phyloP scores from a whole-genome alignment of 2,888 invertebrate species.

The Diploptera punctata region DNA sequence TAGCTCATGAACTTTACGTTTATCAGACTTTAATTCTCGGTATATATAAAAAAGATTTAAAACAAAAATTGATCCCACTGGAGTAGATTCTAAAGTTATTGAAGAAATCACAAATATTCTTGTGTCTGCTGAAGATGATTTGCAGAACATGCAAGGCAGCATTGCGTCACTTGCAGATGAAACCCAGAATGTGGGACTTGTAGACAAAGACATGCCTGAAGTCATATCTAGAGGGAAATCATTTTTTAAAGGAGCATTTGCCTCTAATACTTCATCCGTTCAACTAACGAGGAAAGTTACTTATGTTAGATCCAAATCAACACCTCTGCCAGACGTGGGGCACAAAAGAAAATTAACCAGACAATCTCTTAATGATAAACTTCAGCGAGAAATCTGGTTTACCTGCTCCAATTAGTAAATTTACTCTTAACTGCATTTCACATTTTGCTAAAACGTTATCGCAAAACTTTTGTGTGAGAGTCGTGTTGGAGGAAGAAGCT shows the following conservation, averaged over 20 bases:
- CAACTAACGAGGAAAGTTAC: background rate
- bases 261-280: background rate
- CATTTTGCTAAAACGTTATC: conserved; percentile 33
- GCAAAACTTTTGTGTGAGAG: conserved; percentile 29
- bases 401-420: conserved; percentile 2
- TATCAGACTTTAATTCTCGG: conserved; percentile 35
- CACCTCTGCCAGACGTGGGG: background rate
- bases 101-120: conserved; percentile 28
- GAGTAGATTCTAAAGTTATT: conserved; percentile 19
- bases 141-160: conserved; percentile 10
- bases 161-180: conserved; percentile 4
- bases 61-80: conserved; percentile 23
- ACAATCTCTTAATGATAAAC: background rate
- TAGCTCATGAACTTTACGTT: conserved; percentile 34
- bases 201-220: background rate
- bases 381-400: background rate
- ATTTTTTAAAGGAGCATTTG: background rate
- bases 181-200: background rate
- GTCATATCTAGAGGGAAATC: background rate
- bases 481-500: conserved; percentile 32
- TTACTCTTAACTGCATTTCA: conserved; percentile 37
- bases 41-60: conserved; percentile 24
- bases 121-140: conserved; percentile 4
- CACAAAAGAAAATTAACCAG: background rate
- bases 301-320: background rate